Evolutionary conservation across 2,797 vertebrate genomes (phyloP).

Genomic region (Sebastes iracundus): DNA sequence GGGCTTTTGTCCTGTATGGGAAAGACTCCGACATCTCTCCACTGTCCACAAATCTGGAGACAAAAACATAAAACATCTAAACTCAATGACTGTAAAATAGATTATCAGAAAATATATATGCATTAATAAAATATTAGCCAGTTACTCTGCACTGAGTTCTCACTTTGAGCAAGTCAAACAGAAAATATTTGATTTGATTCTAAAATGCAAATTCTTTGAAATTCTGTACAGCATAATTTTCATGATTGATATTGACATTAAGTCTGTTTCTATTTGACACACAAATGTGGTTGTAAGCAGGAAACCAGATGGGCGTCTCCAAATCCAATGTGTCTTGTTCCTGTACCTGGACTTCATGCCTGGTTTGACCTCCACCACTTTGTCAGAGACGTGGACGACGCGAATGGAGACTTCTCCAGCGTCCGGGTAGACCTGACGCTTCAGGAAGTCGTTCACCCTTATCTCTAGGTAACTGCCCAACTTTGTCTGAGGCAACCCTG

Average conservation of each 20-base stretch:
- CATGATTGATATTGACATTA: not conserved
- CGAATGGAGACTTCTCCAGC: constrained; percentile 94
- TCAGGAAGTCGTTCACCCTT: constrained; percentile 93
- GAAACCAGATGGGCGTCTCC: not conserved
- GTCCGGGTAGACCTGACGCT: constrained; percentile 90
- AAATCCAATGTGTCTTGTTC: not conserved
- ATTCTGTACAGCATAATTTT: not conserved
- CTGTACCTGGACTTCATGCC: constrained; percentile 98
- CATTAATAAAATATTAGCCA: not conserved
- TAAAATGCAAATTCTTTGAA: no score
- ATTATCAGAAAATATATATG: not conserved
- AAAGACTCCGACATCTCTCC: constrained; percentile 99
- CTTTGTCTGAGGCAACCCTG: constrained; percentile 95
- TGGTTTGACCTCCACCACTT: constrained; percentile 97
- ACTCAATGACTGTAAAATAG: not conserved
- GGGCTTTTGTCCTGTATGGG: constrained; percentile 97
- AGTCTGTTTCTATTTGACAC: not conserved
- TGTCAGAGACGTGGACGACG: constrained; percentile 97
- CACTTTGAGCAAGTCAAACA: not conserved
- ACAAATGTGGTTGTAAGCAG: not conserved
- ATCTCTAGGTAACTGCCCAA: constrained; percentile 91
- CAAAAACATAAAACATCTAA: not conserved
- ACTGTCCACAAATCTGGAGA: constrained; percentile 93
- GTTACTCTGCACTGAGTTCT: not conserved
- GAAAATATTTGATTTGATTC: not conserved